Evolutionary conservation across 2,797 vertebrate genomes (phyloP), one percentile per base, ranked within the genome.

Genomic region (Capromys pilorides): DNA sequence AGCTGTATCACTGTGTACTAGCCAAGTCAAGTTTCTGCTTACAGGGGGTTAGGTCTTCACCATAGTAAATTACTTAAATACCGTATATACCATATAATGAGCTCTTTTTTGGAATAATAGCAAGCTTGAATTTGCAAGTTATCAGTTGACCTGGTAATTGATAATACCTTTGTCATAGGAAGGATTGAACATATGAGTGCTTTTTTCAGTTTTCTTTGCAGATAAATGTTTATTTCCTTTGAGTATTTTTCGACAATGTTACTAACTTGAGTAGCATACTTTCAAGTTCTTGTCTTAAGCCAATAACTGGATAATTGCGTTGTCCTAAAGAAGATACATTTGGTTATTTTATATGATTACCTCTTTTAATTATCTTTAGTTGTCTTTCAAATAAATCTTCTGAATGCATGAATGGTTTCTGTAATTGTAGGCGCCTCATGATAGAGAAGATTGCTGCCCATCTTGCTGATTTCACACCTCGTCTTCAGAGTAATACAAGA

Each of bases 361-460:
- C 10, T 79, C 2, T 82, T 5, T 66, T 87, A 86, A 77, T 16
- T n/a, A n/a, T n/a, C n/a, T n/a, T n/a, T n/a, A n/a, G 33, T 81
- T 88, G 36, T 86, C 57, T 92, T 33, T 94, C 73, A 81, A 83
- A 69, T 89, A 26, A 77, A 83, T 33, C 36, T 88, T 95, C 26
- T 24, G 91, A 96, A 75, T 82, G 71, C 41, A 90, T 95, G 31
- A 96, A n/a, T 66, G 28, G 39, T 86, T 87, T 97, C 96, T 96
- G 4, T 97, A 39, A 95, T 98, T 97, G 2, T 91, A 99, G 99
- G 97, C 99, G 99, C 62, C 98, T 99, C 96, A 99, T 99, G 99
- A 99, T 99, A 61, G 99, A 99, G 98, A 99, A 99, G 98, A 99
- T 99, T 49, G 99, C 99, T 9, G 99, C 99, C 79, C 99, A 99